Percentiles rank a stretch among this genome's conserved stretches.
Conservation (phyloP, 2,113 vertebrate species). For the Strix aluco region DNA sequence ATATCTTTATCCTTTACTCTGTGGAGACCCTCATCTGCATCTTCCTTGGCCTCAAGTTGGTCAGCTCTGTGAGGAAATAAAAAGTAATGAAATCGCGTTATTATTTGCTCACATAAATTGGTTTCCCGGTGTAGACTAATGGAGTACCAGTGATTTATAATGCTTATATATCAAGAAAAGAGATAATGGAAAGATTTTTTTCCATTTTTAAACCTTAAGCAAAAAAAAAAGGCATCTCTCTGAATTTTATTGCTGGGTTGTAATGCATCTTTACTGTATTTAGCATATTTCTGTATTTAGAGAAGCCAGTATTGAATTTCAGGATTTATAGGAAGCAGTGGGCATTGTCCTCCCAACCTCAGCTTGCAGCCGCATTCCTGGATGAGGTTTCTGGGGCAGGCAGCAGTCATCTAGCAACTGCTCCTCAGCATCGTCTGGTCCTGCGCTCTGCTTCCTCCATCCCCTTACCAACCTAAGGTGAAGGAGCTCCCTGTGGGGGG, state of each 20-base stretch:
- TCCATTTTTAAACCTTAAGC: neutral
- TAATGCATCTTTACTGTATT: neutral
- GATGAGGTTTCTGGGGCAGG: neutral
- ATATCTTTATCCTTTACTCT: neutral
- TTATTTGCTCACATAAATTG: slow-evolving; percentile 24
- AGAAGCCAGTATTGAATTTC: neutral
- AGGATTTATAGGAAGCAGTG: neutral
- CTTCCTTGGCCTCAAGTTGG: neutral
- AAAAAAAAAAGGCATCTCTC: neutral
- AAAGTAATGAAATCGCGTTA: neutral
- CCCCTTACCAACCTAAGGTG: neutral
- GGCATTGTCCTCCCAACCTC: neutral
- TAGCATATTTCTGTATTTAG: neutral
- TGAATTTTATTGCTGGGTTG: neutral
- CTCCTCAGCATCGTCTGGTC: neutral
- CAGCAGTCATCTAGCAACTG: neutral
- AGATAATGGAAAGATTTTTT: neutral
- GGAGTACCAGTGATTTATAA: neutral
- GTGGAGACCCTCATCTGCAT: neutral
- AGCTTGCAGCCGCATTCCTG: neutral
- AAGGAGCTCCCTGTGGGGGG: neutral
- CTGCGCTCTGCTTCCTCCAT: neutral
- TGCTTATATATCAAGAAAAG: neutral
- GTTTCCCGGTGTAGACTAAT: neutral
- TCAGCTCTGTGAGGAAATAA: neutral